Evolutionary conservation across 2,113 vertebrate genomes (phyloP), one percentile per base, ranked within the genome.

Genomic region (Suncus etruscus): DNA sequence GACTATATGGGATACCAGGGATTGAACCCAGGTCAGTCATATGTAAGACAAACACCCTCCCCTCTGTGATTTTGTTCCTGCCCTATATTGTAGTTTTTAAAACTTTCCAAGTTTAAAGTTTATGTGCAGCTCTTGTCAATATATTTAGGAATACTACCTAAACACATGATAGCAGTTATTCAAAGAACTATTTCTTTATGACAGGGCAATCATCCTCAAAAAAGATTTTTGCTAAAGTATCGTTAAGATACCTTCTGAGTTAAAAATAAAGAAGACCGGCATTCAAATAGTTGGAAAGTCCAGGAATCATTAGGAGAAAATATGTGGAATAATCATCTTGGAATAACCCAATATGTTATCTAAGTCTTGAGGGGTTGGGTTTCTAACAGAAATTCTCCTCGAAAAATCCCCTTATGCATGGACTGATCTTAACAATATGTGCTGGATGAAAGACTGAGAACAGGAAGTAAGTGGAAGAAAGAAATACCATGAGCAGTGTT

Each of bases 71-170:
- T 39, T 39, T 39, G 39, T 39, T 39, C 39, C 39, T 39, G 39
- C 39, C 39, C 39, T 39, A 39, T 39, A 39, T 39, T 39, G 39
- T 39, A 39, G 39, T 39, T 39, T 8, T 16, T 18, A 20, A 15
- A 32, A 82, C 24, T 16, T 20, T 32, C 61, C 18, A 66, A 91
- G 68, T 63, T n/a, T 20, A 20, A 29, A n/a, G 16, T 80, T 70
- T 12, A 95, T 51, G 22, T 83, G 61, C 84, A 31, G 54, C 20
- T 74, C 31, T 54, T 83, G 15, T 77, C 66, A 65, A 81, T 25
- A 4, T 47, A 58, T 32, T 84, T 81, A 32, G 24, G 81, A 73
- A 78, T 31, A 31, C 29, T 18, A 4, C 47, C 79, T 65, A 14
- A 81, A 31, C 45, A 58, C 18, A 31, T 29, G 20, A 54, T 65